These are phyloP conservation scores for Trididemnum miniatum DNA, from an alignment of 23 tunicate species.

Conservation along the genomic window DNA sequence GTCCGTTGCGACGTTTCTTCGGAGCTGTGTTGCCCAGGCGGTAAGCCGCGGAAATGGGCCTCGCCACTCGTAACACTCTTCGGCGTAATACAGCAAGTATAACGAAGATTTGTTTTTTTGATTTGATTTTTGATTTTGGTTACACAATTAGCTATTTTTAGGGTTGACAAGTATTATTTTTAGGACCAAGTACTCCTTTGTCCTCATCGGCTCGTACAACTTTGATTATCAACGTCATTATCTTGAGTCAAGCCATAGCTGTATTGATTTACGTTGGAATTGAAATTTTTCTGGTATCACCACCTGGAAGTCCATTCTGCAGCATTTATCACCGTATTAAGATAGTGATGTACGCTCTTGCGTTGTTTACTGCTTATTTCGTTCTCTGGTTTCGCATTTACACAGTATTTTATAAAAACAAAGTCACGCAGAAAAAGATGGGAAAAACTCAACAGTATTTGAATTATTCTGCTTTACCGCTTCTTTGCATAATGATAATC, in stretches of 20 bases:
- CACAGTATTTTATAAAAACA: constrained; percentile 7
- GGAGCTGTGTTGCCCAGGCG: too few species aligned
- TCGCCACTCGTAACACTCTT: too few species aligned
- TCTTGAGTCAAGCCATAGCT: background rate
- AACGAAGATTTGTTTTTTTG: too few species aligned
- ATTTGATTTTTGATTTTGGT: too few species aligned
- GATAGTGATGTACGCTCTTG: background rate
- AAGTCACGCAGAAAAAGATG: background rate
- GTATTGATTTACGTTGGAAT: background rate
- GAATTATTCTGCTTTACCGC: background rate
- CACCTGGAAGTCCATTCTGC: constrained; percentile 1
- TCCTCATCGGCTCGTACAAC: background rate
- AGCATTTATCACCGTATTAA: constrained; percentile 10
- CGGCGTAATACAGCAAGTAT: too few species aligned
- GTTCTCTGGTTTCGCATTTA: constrained; percentile 16
- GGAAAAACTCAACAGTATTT: background rate
- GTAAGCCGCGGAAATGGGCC: too few species aligned
- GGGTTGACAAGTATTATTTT: too few species aligned
- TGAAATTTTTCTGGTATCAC: constrained; percentile 3
- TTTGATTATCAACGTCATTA: background rate
- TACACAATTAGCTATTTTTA: too few species aligned
- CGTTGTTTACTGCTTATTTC: background rate
- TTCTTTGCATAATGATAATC: background rate
- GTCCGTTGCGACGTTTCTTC: too few species aligned
- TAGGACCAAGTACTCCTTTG: too few species aligned